These are phyloP conservation scores for Cataglyphis livida DNA, from an alignment of 2,888 invertebrate genomes.

Conservation along the genomic window DNA sequence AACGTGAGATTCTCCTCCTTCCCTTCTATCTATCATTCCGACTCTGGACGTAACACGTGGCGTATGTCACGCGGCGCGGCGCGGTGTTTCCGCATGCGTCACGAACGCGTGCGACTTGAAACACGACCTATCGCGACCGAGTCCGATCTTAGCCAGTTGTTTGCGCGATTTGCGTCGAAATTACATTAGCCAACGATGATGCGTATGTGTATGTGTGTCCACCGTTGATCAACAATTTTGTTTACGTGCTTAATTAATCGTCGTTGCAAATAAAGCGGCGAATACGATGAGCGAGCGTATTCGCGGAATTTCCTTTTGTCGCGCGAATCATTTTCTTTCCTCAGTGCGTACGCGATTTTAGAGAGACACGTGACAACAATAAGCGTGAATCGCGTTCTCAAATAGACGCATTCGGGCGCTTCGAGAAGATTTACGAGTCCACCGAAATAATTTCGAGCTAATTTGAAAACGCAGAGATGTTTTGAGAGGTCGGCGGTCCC, in stretches of 20 bases:
- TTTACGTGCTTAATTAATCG: constrained; percentile 27
- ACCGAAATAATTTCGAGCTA: constrained; percentile 44
- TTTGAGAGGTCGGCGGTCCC: not conserved
- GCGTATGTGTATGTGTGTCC: no score
- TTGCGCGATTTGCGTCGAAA: constrained; percentile 31
- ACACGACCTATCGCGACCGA: constrained; percentile 17
- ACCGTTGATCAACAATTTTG: constrained; percentile 20
- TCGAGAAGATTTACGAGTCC: constrained; percentile 22
- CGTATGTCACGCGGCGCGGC: constrained; percentile 52
- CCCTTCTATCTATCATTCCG: not conserved
- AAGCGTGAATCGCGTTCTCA: not conserved
- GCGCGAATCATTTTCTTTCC: not conserved
- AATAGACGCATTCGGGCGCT: not conserved
- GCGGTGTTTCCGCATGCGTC: constrained; percentile 44
- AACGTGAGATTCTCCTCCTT: constrained; percentile 59
- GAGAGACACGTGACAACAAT: no score
- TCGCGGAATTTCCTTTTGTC: not conserved
- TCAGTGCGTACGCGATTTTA: not conserved
- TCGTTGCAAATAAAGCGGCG: not conserved
- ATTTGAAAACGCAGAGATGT: constrained; percentile 32
- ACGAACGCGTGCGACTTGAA: not conserved
- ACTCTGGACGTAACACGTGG: constrained; percentile 56
- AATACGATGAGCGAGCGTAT: not conserved
- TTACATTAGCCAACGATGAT: constrained; percentile 3
- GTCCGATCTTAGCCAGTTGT: not conserved